A percentile compares a stretch with the other conserved stretches of the same genome.
Evolutionary conservation across 2,888 invertebrate genomes (phyloP).

Genomic region (Aphodius sticticus): DNA sequence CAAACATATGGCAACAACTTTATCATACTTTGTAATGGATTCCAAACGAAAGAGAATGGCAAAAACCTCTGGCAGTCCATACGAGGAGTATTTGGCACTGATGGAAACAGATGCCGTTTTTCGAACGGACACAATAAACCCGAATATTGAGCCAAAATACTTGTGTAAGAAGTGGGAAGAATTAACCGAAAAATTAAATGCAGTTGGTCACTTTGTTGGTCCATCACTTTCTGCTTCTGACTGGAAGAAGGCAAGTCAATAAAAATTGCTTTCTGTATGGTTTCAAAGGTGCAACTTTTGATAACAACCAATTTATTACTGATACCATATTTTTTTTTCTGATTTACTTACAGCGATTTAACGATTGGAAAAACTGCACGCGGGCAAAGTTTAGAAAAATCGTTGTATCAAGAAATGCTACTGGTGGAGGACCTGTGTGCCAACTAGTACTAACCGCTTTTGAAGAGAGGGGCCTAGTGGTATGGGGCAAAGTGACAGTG

Average conservation of each 20-base stretch:
- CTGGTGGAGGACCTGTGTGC: neutral
- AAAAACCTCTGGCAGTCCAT: neutral
- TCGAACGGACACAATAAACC: neutral
- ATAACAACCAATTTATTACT: neutral
- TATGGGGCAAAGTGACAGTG: constrained; percentile 8
- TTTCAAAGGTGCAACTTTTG: neutral
- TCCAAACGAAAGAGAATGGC: neutral
- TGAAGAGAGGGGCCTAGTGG: neutral
- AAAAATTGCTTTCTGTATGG: neutral
- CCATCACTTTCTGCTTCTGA: neutral
- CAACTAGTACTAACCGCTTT: neutral
- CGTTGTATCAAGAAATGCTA: neutral
- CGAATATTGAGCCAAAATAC: neutral
- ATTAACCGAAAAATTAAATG: neutral
- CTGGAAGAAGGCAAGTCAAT: neutral
- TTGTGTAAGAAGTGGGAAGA: neutral
- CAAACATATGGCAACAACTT: neutral
- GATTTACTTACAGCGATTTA: too few species aligned
- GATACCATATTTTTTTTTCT: too few species aligned
- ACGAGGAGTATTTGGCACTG: neutral
- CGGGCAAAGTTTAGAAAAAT: neutral
- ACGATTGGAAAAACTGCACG: neutral
- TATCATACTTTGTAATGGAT: neutral
- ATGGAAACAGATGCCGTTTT: neutral
- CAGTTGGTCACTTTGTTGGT: neutral